phyloP scores from a whole-genome alignment of 2,113 vertebrate genomes.

The Thamnaconus septentrionalis region DNA sequence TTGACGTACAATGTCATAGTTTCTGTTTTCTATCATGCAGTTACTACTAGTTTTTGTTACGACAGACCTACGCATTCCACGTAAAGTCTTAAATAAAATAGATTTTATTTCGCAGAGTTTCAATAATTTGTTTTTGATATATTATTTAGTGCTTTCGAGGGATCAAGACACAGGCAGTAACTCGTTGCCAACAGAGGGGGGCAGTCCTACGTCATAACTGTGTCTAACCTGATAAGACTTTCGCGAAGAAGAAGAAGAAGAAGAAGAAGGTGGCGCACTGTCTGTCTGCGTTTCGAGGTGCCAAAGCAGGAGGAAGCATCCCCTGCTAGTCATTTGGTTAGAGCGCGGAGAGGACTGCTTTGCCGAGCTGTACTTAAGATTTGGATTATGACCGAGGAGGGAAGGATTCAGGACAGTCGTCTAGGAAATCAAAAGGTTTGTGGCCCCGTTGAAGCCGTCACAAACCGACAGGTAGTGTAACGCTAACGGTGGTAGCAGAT shows the following conservation, averaged over 20 bases:
- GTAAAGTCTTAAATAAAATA: too few species aligned
- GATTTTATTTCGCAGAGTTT: too few species aligned
- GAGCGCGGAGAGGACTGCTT: neutral
- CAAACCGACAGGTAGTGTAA: conserved; percentile 51
- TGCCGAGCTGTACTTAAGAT: conserved; percentile 5
- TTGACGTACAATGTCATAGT: too few species aligned
- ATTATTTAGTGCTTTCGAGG: too few species aligned
- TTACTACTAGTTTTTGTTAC: too few species aligned
- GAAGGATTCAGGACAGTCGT: conserved; percentile 13
- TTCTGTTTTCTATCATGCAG: too few species aligned
- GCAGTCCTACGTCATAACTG: neutral
- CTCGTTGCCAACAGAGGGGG: conserved; percentile 3
- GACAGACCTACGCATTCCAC: too few species aligned
- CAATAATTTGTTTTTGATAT: too few species aligned
- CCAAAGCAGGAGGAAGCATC: conserved; percentile 10
- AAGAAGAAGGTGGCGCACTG: conserved; percentile 27
- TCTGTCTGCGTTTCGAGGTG: conserved; percentile 54
- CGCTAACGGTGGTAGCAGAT: conserved; percentile 27
- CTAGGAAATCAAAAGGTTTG: conserved; percentile 30
- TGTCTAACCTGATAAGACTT: neutral
- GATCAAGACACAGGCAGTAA: too few species aligned
- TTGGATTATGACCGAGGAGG: conserved; percentile 56
- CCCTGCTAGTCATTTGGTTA: neutral
- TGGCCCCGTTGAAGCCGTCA: conserved; percentile 42
- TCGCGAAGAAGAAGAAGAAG: conserved; percentile 46